phyloP scores from a whole-genome alignment of 1,140 invertebrate species.

The Dreissena polymorpha region DNA sequence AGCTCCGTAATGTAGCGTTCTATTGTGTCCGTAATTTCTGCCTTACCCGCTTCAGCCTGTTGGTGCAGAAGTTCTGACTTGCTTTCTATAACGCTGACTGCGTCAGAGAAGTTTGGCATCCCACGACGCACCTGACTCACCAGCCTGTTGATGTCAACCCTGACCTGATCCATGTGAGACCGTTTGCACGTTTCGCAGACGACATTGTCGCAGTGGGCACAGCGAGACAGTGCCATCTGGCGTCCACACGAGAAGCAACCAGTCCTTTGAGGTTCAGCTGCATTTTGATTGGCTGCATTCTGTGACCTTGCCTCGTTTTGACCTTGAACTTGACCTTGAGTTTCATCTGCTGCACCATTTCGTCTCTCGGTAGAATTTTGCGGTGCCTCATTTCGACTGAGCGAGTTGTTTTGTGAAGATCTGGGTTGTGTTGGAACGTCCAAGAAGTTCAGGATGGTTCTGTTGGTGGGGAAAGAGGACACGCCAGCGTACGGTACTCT shows the following conservation, averaged over 20 bases:
- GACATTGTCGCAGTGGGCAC: constrained; percentile 97
- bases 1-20: constrained; percentile 91
- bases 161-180: constrained; percentile 96
- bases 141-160: constrained; percentile 95
- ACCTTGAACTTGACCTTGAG: constrained; percentile 18
- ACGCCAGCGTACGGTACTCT: constrained; percentile 86
- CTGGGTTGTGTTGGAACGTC: constrained; percentile 86
- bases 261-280: constrained; percentile 34
- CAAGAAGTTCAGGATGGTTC: constrained; percentile 74
- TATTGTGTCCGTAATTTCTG: constrained; percentile 87
- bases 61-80: constrained; percentile 67
- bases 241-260: constrained; percentile 87
- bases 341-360: neutral
- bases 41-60: constrained; percentile 75
- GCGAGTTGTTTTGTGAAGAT: constrained; percentile 14
- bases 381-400: constrained; percentile 16
- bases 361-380: neutral
- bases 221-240: constrained; percentile 93
- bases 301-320: neutral
- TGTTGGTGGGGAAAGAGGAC: constrained; percentile 70
- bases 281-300: constrained; percentile 7
- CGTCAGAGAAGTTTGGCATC: constrained; percentile 85
- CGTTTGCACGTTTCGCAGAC: constrained; percentile 93
- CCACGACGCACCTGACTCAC: constrained; percentile 91
- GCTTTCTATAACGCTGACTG: constrained; percentile 64